Percentiles rank a stretch among this genome's conserved stretches.
Evolutionary conservation across 1,140 invertebrate species (phyloP).

Genomic region (Halyomorpha halys): DNA sequence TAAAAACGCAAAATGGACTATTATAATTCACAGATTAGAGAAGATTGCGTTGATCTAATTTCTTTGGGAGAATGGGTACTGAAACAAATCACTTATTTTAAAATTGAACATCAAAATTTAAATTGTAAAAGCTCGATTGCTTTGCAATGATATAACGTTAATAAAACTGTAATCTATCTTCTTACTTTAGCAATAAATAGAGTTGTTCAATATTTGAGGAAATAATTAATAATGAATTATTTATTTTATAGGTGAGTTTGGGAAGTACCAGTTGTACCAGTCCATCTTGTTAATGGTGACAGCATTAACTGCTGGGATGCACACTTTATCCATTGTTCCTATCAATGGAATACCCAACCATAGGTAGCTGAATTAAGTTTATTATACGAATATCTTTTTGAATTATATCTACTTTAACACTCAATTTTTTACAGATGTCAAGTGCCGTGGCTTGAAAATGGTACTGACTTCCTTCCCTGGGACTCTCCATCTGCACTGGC

Average conservation of each 20-base stretch:
- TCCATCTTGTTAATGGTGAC: constrained; percentile 63
- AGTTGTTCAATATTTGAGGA: too few relatives aligned
- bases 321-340: constrained; percentile 66
- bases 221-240: neutral
- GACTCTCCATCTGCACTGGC: neutral
- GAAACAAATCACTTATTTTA: too few relatives aligned
- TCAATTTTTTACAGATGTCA: neutral
- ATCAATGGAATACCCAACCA: constrained; percentile 67
- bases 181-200: too few relatives aligned
- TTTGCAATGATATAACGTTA: too few relatives aligned
- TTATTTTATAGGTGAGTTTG: constrained; percentile 58
- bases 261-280: constrained; percentile 63
- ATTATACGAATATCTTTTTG: neutral
- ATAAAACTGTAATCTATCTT: too few relatives aligned
- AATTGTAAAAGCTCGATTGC: too few relatives aligned
- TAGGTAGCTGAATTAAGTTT: constrained; percentile 36
- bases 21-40: too few relatives aligned
- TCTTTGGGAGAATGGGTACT: too few relatives aligned
- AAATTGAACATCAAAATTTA: too few relatives aligned
- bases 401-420: neutral
- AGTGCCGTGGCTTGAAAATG: neutral
- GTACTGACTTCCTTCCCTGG: neutral
- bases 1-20: too few relatives aligned
- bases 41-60: too few relatives aligned
- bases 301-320: constrained; percentile 61